A percentile compares a stretch with the other conserved stretches of the same genome.
phyloP scores from a whole-genome alignment of 1,140 invertebrate species.

The Lucilia sericata region DNA sequence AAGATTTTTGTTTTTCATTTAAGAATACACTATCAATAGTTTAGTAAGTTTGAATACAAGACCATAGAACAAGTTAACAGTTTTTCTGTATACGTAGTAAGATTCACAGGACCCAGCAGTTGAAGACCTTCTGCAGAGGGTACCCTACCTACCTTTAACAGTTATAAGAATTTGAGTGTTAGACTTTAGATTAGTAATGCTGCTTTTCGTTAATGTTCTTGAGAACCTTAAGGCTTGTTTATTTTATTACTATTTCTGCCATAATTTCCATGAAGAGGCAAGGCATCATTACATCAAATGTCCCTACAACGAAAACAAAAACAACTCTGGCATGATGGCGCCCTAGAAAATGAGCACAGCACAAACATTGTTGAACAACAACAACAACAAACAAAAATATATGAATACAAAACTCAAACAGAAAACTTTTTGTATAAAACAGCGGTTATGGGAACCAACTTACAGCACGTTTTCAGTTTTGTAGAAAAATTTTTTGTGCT shows the following conservation, averaged over 20 bases:
- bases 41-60: neutral
- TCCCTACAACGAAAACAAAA: conserved; percentile 25
- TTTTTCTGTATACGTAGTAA: neutral
- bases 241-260: neutral
- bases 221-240: conserved; percentile 29
- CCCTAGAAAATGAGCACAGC: conserved; percentile 24
- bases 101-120: neutral
- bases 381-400: conserved; percentile 25
- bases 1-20: neutral
- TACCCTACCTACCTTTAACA: too few relatives aligned
- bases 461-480: neutral
- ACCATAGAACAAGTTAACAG: neutral
- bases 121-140: too few relatives aligned
- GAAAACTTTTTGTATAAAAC: conserved; percentile 2
- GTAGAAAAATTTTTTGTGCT: neutral
- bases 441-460: neutral
- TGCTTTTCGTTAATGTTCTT: neutral
- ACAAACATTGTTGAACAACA: neutral
- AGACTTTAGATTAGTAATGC: neutral
- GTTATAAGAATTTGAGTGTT: neutral
- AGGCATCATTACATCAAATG: conserved; percentile 35
- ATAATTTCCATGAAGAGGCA: neutral
- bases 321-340: conserved; percentile 15
- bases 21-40: neutral
- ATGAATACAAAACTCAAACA: neutral